Conservation (phyloP, 2,113 vertebrate genomes). For the Alces alces region DNA sequence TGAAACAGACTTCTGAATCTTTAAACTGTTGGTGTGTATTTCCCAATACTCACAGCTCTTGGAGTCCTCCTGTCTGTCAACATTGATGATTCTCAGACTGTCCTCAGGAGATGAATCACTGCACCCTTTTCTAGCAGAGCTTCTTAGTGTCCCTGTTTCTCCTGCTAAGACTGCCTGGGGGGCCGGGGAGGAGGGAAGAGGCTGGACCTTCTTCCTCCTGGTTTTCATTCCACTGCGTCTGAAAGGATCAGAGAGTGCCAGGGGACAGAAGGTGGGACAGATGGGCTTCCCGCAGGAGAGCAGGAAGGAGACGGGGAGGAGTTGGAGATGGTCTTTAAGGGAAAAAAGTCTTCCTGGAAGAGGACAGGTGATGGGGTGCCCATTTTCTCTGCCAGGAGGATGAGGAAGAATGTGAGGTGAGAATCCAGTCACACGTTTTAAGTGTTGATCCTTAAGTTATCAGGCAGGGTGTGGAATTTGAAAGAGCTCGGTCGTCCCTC, state of each 20-base stretch:
- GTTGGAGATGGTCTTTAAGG: not conserved
- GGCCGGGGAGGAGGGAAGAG: not conserved
- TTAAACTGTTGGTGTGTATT: not conserved
- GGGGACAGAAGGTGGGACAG: not conserved
- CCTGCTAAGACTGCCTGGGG: not conserved
- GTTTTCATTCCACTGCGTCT: not conserved
- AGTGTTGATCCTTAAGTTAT: not conserved
- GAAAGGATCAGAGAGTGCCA: not conserved
- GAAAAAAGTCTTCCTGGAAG: not conserved
- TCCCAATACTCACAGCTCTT: not conserved
- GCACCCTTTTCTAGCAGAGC: not conserved
- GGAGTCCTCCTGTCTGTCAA: fast-evolving
- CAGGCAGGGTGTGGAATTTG: not conserved
- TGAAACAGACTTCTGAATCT: not conserved
- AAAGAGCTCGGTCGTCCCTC: not conserved
- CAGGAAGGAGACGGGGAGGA: not conserved
- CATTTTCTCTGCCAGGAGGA: not conserved
- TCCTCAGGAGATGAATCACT: no score
- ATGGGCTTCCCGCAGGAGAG: not conserved
- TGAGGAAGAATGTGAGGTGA: not conserved
- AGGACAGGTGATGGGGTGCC: not conserved
- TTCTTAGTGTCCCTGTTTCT: fast-evolving
- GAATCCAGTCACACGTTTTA: not conserved
- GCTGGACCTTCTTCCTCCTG: not conserved
- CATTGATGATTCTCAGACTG: fast-evolving